Base-by-base conservation (phyloP, 35 echinoderm and acorn worm species). In the Hemicentrotus pulcherrimus region DNA sequence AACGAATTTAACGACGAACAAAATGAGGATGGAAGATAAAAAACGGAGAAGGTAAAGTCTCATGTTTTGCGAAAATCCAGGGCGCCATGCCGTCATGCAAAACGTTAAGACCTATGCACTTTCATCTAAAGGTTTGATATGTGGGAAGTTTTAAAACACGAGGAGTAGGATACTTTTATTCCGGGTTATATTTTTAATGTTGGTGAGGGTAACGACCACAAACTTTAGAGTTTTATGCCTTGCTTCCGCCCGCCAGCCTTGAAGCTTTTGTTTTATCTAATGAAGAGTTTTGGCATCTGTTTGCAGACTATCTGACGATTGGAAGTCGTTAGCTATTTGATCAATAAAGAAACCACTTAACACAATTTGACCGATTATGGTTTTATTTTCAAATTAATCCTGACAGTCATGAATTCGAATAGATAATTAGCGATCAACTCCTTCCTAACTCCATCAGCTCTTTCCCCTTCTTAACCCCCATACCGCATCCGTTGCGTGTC, bases 381-480 rank as follows among this genome's bases (percentile, higher is more conserved):
- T 78, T 78, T 78, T 28, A 78, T 78, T 78, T 70, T 78, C 65
- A 78, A 78, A 78, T 78, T 78, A 78, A n/a, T 78, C 65, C 65
- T 78, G 65, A 78, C 65, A 78, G 65, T 78, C 65, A 78, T 78
- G 22, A 78, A n/a, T 78, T n/a, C 65, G 65, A 28, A 78, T 78
- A 8, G 65, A 78, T 78, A 78, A 78, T 78, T 78, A 18, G 19
- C 7, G 19, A 7, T 28, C 65, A 7, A 78, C 65, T n/a, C 65
- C 18, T 78, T 78, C 28, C 22, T 22, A 2, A 78, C 7, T n/a
- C 19, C 19, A n/a, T 78, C 65, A 78, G n/a, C 18, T n/a, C 7
- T 78, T 78, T n/a, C 65, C 65, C 65, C 28, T 78, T n/a, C 65
- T 78, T 78, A 28, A 22, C 19, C 65, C 61, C 65, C 65, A 78